phyloP scores from a whole-genome alignment of 64 coral and sea anemone genomes.

The Anthopleura sola region DNA sequence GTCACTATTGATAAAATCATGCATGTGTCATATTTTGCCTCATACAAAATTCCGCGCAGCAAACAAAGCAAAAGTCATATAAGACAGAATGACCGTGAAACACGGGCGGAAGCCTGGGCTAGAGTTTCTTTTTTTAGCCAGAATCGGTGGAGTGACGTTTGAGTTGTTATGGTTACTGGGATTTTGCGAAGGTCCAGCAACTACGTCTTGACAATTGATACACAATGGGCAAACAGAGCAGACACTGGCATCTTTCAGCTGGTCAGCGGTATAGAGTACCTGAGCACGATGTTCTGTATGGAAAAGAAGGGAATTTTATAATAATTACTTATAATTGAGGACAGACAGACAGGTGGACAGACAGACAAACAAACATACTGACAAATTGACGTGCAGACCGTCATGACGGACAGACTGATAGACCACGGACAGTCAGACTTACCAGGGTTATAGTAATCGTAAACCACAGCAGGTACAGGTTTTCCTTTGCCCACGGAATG shows the following conservation, averaged over 20 bases:
- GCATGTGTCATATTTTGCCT: no score
- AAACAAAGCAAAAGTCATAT: background rate
- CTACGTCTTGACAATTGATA: background rate
- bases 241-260: background rate
- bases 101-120: background rate
- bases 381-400: no score
- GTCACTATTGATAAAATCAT: no score
- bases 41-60: no score
- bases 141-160: background rate
- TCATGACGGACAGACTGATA: background rate
- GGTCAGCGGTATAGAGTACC: background rate
- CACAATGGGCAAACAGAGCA: background rate
- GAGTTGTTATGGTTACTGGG: background rate
- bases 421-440: background rate
- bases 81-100: background rate
- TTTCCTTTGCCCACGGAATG: constrained; percentile 84
- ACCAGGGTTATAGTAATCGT: constrained; percentile 96
- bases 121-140: background rate
- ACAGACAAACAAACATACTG: no score
- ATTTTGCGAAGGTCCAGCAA: background rate
- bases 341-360: no score
- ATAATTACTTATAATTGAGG: no score
- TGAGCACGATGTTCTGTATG: background rate
- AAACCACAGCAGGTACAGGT: constrained; percentile 77
- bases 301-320: no score